Base-by-base conservation (phyloP, 2,888 invertebrate genomes). In the Leucoma salicis region DNA sequence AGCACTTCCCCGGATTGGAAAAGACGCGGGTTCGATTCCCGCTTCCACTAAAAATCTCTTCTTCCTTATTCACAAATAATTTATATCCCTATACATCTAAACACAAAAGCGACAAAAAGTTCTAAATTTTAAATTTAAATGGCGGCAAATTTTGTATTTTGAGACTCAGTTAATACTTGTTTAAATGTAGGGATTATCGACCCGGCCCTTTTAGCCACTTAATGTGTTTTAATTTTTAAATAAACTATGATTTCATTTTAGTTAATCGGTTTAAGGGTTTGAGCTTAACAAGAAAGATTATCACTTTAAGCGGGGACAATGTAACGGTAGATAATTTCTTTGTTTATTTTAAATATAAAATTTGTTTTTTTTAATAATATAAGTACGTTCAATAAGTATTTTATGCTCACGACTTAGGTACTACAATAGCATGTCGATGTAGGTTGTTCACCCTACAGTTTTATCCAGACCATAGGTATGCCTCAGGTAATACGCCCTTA, bases 261-360 rank as follows among this genome's bases (percentile, higher is more conserved):
- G 35, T 35, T 35, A 35, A 35, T 35, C 24, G 35, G 10, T 35
- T 35, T 25, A 35, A 34, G 8, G 24, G 24, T 8, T 21, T 8
- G 13, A 29, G 8, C 8, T 6, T 6, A 14, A 8, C 13, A 6
- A 27, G 5, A 31, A 31, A 7, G 15, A 18, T 12, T 12, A 33
- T 33, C 16, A 16, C 15, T 33, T 12, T 12, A 15, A 11, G 21
- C 1, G n/a, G 31, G n/a, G 15, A 10, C 11, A n/a, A n/a, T 2
- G 5, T 25, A 27, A 27, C 27, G 27, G 27, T 27, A 10, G 3
- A n/a, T 2, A 8, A n/a, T n/a, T 27, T 10, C 8, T 10, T 25
- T 25, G 16, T 25, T 25, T 7, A 8, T n/a, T n/a, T 27, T 27
- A 11, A 21, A n/a, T n/a, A n/a, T n/a, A n/a, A n/a, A n/a, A n/a